Base-by-base conservation (phyloP, 2,113 vertebrate genomes). In the Nannospalax galili region DNA sequence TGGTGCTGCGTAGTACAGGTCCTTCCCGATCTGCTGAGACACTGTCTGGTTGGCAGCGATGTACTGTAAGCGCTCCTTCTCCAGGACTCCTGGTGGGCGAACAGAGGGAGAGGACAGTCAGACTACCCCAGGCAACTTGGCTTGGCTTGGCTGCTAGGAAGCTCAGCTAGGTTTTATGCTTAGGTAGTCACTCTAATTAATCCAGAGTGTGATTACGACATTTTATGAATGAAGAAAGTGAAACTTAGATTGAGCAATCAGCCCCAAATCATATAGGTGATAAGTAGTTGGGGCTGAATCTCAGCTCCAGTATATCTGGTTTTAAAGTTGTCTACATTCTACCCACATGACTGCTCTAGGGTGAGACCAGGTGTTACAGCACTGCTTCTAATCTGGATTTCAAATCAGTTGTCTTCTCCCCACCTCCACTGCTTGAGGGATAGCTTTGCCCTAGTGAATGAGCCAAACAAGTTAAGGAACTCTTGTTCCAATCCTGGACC, bases 1-100 rank as follows among this genome's bases (percentile, higher is more conserved):
- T 0, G 96, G 30, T 1, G 98, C 98, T 0, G 98, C 98, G 0
- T 37, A n/a, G 92, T 97, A 96, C 4, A 1, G 0, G 3, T 92
- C 67, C 35, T 86, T 1, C 20, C 98, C 97, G 0, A 98, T 90
- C n/a, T n/a, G 16, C 93, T 98, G 98, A 1, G 74, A 15, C 82
- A 97, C 72, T 0, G 95, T 97, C 74, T 96, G 80, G 4, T 98
- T 97, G 81, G 2, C 84, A 56, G 2, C 65, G 26, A 98, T 9
- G 22, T 97, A 96, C 2, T n/a, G 22, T 85, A 98, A 92, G 15
- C 97, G 95, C 26, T 97, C 82, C 79, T 69, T 94, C 90, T 98
- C 98, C 93, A 98, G 95, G 94, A 97, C 0, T 5, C 97, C 98
- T 98, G 79, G 2, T 26, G 45, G 40, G 15, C 26, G 77, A 77